Evolutionary conservation across 2,113 vertebrate genomes (phyloP).

Genomic region (Tonatia bakeri): DNA sequence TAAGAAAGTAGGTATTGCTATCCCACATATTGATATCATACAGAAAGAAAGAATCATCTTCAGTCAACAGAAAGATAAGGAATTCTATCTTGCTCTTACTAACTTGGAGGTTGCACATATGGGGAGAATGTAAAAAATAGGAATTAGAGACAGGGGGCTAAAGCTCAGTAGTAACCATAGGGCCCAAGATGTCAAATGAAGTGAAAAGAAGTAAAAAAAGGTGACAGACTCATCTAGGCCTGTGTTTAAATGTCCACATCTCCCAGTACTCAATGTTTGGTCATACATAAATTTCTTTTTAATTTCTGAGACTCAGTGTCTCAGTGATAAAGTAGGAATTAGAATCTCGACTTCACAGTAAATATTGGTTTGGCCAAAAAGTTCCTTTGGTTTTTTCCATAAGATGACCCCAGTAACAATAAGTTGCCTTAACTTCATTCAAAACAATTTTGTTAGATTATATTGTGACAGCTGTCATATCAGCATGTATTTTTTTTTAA

Average conservation of each 20-base stretch:
- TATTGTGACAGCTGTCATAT: too few species aligned
- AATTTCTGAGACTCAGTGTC: neutral
- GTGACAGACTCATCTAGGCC: neutral
- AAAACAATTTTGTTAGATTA: too few species aligned
- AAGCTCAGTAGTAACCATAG: neutral
- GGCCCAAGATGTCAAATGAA: neutral
- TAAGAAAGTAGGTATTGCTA: neutral
- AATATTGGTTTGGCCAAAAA: neutral
- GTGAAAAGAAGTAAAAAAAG: neutral
- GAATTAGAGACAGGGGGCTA: neutral
- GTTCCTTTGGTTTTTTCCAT: too few species aligned
- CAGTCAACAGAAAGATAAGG: neutral
- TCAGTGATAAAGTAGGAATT: neutral
- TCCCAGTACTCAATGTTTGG: neutral
- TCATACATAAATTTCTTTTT: neutral
- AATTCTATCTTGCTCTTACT: neutral
- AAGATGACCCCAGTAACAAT: too few species aligned
- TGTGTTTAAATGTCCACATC: neutral
- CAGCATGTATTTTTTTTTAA: too few species aligned
- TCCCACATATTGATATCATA: neutral
- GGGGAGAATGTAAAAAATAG: neutral
- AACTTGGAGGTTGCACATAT: neutral
- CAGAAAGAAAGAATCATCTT: neutral
- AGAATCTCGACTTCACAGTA: neutral
- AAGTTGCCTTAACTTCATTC: too few species aligned